These are phyloP conservation scores for Jordanella pulchra DNA, from an alignment of 2,797 vertebrate species.

Conservation along the genomic window DNA sequence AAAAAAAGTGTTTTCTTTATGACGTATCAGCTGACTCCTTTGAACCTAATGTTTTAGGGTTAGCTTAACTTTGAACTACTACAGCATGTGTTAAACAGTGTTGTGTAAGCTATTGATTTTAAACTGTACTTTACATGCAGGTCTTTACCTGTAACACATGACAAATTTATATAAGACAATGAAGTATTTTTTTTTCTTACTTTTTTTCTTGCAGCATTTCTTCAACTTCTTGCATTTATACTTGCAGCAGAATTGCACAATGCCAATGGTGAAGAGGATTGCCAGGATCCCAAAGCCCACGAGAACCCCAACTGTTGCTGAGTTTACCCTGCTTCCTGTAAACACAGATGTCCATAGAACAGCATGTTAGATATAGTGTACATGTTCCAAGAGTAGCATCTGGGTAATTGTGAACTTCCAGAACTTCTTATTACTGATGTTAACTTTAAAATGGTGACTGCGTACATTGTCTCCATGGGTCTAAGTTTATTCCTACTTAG, in stretches of 20 bases:
- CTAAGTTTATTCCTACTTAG: slow-evolving; percentile 16
- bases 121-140: not conserved
- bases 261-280: slow-evolving; percentile 71
- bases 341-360: slow-evolving; percentile 2
- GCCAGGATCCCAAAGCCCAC: slow-evolving; percentile 72
- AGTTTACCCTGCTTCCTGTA: slow-evolving; percentile 60
- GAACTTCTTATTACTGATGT: not conserved
- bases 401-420: slow-evolving; percentile 1
- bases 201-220: slow-evolving; percentile 69
- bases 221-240: slow-evolving; percentile 69
- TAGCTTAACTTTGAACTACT: not conserved
- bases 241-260: slow-evolving; percentile 73
- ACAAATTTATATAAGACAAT: not conserved
- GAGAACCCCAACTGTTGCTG: slow-evolving; percentile 61
- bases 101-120: not conserved
- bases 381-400: not conserved
- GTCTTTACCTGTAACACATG: not conserved
- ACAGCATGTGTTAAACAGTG: not conserved
- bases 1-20: not conserved
- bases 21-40: not conserved
- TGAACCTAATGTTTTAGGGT: not conserved
- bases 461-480: slow-evolving; percentile 2
- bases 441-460: slow-evolving; percentile 13
- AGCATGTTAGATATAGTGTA: slow-evolving; percentile 13
- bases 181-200: slow-evolving; percentile 34